Base-by-base conservation (phyloP, 2,113 vertebrate genomes). In the Mustela nigripes region DNA sequence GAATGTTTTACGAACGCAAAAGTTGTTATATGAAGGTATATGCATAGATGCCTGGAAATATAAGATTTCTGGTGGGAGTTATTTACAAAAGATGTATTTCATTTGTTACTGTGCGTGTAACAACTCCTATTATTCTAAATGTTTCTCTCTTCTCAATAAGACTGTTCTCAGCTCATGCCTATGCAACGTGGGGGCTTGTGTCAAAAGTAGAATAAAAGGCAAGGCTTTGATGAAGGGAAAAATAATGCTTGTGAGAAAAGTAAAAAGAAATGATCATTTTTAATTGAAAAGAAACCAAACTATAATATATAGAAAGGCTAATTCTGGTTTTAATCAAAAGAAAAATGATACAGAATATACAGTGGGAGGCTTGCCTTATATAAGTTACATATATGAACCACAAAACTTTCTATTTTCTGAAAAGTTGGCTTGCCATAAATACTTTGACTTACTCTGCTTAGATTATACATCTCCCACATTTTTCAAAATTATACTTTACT, bases 1-100 rank as follows among this genome's bases (percentile, higher is more conserved):
- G 99, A 99, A 99, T 99, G 99, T 98, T 99, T 99, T 99, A 99
- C 98, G 97, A 98, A 99, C 98, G 90, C 98, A 98, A 98, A 99
- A 99, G 98, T 99, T 99, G 98, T 98, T 99, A 98, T 98, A 98
- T 97, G 98, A 99, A 99, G 99, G 99, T 99, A 99, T 98, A 98
- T 95, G 97, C 98, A 98, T 98, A 98, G 98, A 99, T 98, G 98
- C 98, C 99, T 99, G 98, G 98, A 98, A 99, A 98, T 98, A 98
- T 98, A 98, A 99, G 99, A 99, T 99, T 99, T 99, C 98, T 98
- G 97, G 98, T 98, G 98, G 98, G 98, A 99, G 98, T 99, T 99
- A 98, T 98, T 98, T 99, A 98, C 99, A 98, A 98, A 99, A 99
- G 98, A 99, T 99, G 98, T 99, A 99, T 99, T 99, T 99, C 98